Percentiles rank a stretch among this genome's conserved stretches.
Evolutionary conservation across 2,797 vertebrate species (phyloP).

Genomic region (Fistularia commersonii): DNA sequence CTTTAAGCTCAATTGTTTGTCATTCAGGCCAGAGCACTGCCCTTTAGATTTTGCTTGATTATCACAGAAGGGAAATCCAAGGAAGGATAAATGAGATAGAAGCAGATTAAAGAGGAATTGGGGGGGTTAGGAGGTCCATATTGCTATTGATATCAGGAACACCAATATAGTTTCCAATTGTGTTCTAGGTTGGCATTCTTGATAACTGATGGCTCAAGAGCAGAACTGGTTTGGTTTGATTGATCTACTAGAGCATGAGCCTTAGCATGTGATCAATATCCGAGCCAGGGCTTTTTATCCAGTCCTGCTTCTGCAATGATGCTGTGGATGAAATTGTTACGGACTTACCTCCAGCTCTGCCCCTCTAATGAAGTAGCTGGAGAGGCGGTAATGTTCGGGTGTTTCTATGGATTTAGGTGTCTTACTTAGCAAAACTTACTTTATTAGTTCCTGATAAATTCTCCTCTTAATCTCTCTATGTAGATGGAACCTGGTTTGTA

Average conservation of each 20-base stretch:
- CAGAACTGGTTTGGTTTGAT: slow-evolving; percentile 36
- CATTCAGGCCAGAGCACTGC: slow-evolving; percentile 40
- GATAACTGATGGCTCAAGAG: slow-evolving; percentile 12
- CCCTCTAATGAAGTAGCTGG: slow-evolving; percentile 10
- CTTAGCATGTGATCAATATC: slow-evolving; percentile 52
- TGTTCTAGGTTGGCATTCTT: slow-evolving; percentile 6
- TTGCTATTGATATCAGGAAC: slow-evolving; percentile 1
- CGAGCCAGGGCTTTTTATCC: slow-evolving; percentile 43
- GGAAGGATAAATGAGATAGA: slow-evolving; percentile 19
- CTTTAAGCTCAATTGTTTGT: no score
- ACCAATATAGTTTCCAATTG: slow-evolving; percentile 13
- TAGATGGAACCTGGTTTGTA: no score
- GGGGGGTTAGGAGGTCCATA: not conserved
- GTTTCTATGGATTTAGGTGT: no score
- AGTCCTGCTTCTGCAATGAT: slow-evolving; percentile 21
- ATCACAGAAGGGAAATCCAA: not conserved
- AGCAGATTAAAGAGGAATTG: slow-evolving; percentile 14
- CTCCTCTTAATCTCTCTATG: no score
- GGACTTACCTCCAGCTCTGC: slow-evolving; percentile 20
- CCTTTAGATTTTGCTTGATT: slow-evolving; percentile 48
- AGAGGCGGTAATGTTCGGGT: not conserved
- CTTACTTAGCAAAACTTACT: no score
- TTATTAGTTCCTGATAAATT: no score
- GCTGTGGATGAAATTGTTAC: slow-evolving; percentile 31
- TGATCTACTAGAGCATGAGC: slow-evolving; percentile 33